These are phyloP conservation scores for Aurelia aurita DNA, from an alignment of 30 jellyfish, hydroid and myxozoan species.

Conservation along the genomic window DNA sequence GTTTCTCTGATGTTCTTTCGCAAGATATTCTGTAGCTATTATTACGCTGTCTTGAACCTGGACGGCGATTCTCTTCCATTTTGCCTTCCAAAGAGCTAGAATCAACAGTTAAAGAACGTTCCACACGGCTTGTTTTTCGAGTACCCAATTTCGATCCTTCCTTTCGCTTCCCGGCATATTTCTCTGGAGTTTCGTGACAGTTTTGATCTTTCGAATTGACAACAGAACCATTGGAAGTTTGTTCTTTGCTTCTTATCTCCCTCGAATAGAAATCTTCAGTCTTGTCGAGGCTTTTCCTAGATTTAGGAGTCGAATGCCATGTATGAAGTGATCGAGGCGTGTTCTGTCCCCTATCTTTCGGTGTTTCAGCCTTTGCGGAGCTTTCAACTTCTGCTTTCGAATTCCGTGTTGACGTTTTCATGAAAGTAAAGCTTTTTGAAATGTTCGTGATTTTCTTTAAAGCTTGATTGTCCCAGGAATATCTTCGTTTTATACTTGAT, in stretches of 20 bases:
- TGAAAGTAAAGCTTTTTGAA: conserved; percentile 49
- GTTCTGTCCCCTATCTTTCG: not conserved
- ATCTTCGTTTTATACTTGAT: conserved; percentile 50
- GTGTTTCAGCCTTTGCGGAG: not conserved
- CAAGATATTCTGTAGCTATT: too few relatives aligned
- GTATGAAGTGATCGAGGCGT: not conserved
- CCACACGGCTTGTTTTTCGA: too few relatives aligned
- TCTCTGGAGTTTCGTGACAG: too few relatives aligned
- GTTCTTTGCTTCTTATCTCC: conserved; percentile 2
- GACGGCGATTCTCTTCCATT: too few relatives aligned
- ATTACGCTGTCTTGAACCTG: too few relatives aligned
- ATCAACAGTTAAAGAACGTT: too few relatives aligned
- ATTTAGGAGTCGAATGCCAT: conserved; percentile 59
- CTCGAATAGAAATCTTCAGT: not conserved
- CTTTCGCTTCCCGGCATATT: too few relatives aligned
- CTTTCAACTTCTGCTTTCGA: not conserved
- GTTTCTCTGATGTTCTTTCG: too few relatives aligned
- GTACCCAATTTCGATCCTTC: too few relatives aligned
- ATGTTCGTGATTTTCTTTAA: conserved; percentile 28
- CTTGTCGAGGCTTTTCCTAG: not conserved
- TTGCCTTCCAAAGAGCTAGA: too few relatives aligned
- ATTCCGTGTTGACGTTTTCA: conserved; percentile 27
- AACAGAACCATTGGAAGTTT: not conserved
- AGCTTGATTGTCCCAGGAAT: conserved; percentile 67
- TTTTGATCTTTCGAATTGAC: not conserved